A percentile compares a stretch with the other conserved stretches of the same genome.
Conservation (phyloP, 2,888 invertebrate species). For the Drosophila prostipennis region DNA sequence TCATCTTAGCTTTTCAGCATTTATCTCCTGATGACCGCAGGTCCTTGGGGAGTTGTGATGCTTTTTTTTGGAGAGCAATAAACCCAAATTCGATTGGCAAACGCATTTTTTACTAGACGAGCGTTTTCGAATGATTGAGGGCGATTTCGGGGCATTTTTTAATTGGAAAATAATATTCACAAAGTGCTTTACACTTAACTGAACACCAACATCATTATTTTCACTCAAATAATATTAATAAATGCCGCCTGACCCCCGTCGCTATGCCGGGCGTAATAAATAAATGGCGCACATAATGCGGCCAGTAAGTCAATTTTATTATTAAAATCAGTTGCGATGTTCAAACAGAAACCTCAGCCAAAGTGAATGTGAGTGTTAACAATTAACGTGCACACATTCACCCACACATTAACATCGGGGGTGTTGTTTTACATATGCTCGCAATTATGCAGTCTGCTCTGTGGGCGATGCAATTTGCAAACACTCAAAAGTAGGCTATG, state of each 20-base stretch:
- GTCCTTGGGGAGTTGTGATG: conserved; percentile 58
- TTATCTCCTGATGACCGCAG: conserved; percentile 26
- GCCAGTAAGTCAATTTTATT: conserved; percentile 77
- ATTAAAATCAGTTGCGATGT: conserved; percentile 60
- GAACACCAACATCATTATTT: conserved; percentile 75
- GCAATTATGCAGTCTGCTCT: conserved; percentile 44
- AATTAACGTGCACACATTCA: conserved; percentile 34
- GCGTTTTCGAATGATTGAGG: too few species aligned
- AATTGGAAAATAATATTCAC: conserved; percentile 46
- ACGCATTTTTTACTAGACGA: too few species aligned
- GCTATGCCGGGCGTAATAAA: conserved; percentile 55
- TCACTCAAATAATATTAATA: conserved; percentile 64
- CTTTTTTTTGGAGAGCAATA: neutral
- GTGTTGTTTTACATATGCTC: conserved; percentile 30
- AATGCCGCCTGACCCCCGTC: conserved; percentile 11
- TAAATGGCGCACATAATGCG: conserved; percentile 65
- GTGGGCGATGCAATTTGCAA: conserved; percentile 59
- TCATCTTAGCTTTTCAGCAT: conserved; percentile 17
- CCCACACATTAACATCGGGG: neutral
- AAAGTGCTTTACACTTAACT: conserved; percentile 76
- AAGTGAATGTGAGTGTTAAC: conserved; percentile 47
- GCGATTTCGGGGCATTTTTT: too few species aligned
- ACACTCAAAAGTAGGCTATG: conserved; percentile 74
- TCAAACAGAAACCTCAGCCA: conserved; percentile 53
- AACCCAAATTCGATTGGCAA: too few species aligned